A percentile compares a stretch with the other conserved stretches of the same genome.
Conservation (phyloP, 30 jellyfish, hydroid and myxozoan genomes). For the Nemopilema nomurai region DNA sequence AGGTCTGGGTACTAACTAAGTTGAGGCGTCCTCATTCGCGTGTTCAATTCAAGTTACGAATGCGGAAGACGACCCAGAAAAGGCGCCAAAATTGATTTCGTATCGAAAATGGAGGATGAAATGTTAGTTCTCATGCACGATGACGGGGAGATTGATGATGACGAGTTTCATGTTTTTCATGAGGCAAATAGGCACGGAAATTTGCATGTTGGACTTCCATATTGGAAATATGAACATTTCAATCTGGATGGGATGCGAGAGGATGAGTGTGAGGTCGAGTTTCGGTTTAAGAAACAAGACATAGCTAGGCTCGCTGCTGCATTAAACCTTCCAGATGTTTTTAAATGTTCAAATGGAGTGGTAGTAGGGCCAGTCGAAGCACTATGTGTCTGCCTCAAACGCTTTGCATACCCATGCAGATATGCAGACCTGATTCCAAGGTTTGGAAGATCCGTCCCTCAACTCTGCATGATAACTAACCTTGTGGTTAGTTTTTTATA, state of each 20-base stretch:
- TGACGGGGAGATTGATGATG: constrained; percentile 19
- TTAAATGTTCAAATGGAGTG: constrained; percentile 53
- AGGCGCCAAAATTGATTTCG: constrained; percentile 13
- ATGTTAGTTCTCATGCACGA: constrained; percentile 14
- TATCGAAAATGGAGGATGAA: not conserved
- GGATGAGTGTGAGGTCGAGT: constrained; percentile 51
- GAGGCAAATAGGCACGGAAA: constrained; percentile 27
- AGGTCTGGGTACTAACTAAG: not conserved
- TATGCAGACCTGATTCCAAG: constrained; percentile 57
- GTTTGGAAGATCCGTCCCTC: constrained; percentile 73
- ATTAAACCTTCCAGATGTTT: constrained; percentile 28
- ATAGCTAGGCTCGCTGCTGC: constrained; percentile 30
- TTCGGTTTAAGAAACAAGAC: constrained; percentile 13
- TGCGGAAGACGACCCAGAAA: constrained; percentile 13
- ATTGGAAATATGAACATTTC: constrained; percentile 43
- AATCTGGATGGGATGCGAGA: constrained; percentile 25
- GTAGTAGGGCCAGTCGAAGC: constrained; percentile 41
- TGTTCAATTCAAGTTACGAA: not conserved
- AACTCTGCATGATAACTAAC: constrained; percentile 61
- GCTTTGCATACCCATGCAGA: constrained; percentile 64
- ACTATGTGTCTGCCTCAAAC: constrained; percentile 29
- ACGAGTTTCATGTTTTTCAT: constrained; percentile 11
- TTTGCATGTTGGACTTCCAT: constrained; percentile 21
- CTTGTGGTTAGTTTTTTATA: constrained; percentile 5
- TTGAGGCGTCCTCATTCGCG: not conserved